Conservation (phyloP, 2,888 invertebrate genomes). For the Acrobeloides nanus region DNA sequence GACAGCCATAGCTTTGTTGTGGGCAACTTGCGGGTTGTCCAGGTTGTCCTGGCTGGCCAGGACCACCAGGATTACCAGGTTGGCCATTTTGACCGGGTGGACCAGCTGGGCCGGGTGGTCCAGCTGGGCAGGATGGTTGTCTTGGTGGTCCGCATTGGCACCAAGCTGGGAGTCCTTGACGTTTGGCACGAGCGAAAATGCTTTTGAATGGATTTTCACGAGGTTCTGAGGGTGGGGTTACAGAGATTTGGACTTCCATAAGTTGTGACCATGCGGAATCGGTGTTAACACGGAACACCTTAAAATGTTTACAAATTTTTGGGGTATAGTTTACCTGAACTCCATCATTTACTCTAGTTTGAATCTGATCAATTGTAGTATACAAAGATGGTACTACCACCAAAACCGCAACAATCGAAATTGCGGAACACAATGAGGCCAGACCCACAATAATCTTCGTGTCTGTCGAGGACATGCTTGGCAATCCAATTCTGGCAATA, state of each 20-base stretch:
- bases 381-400: slow-evolving; percentile 46
- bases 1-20: no score
- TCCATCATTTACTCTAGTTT: slow-evolving; percentile 29
- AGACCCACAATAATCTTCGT: slow-evolving; percentile 31
- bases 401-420: slow-evolving; percentile 39
- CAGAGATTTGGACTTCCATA: slow-evolving; percentile 39
- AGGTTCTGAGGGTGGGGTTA: slow-evolving; percentile 25
- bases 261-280: slow-evolving; percentile 42
- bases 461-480: no score
- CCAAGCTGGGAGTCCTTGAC: slow-evolving; percentile 42
- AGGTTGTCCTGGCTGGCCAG: no score
- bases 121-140: slow-evolving; percentile 31
- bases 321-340: no score
- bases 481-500: no score
- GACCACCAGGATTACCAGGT: slow-evolving; percentile 20
- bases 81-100: slow-evolving; percentile 28
- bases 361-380: slow-evolving; percentile 40
- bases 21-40: no score
- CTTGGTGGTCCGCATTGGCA: slow-evolving; percentile 41
- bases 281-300: slow-evolving; percentile 41
- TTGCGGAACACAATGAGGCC: slow-evolving; percentile 29
- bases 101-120: slow-evolving; percentile 32
- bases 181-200: slow-evolving; percentile 43
- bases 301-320: no score
- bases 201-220: slow-evolving; percentile 31